phyloP scores from a whole-genome alignment of 2,113 vertebrate genomes.

The Muntiacus muntjak region DNA sequence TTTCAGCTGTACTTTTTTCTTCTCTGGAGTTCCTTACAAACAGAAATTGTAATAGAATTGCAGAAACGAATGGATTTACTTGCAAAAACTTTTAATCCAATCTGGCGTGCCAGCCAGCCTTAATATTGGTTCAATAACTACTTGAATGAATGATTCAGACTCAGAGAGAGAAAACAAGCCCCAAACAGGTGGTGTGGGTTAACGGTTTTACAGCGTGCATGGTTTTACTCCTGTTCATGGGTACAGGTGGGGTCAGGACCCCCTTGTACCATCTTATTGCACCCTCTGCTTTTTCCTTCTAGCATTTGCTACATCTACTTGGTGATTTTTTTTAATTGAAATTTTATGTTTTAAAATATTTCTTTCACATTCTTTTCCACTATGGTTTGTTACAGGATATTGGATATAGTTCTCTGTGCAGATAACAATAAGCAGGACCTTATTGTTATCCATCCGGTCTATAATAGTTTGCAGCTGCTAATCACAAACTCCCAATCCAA shows the following conservation, averaged over 20 bases:
- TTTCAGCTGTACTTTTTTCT: not conserved
- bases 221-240: not conserved
- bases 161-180: not conserved
- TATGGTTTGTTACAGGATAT: not conserved
- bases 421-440: not conserved
- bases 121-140: not conserved
- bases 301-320: not conserved
- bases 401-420: not conserved
- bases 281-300: not conserved
- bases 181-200: not conserved
- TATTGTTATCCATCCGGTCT: not conserved
- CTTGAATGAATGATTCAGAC: not conserved
- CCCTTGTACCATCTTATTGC: accelerated
- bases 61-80: not conserved
- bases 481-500: not conserved
- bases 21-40: not conserved
- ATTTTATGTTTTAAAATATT: not conserved
- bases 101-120: not conserved
- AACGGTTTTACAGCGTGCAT: accelerated
- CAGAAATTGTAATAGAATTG: not conserved
- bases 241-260: not conserved
- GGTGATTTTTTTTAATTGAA: not conserved
- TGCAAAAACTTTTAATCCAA: not conserved
- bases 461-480: not conserved
- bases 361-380: not conserved